phyloP scores from a whole-genome alignment of 2,113 vertebrate genomes.

The Onychostoma macrolepis region DNA sequence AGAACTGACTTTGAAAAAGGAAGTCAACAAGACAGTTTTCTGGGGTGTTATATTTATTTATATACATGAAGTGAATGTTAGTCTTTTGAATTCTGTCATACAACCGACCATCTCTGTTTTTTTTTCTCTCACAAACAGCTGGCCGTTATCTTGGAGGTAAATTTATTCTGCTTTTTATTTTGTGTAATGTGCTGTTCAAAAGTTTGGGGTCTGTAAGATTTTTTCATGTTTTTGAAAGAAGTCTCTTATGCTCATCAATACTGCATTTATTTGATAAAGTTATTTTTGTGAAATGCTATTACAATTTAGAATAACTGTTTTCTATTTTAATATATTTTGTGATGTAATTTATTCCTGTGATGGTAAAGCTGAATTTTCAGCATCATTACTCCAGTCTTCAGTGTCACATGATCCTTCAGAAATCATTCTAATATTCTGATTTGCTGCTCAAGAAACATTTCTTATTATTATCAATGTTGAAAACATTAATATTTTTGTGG shows the following conservation, averaged over 20 bases:
- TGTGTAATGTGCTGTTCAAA: background rate
- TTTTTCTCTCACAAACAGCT: slow-evolving; percentile 20
- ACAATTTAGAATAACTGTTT: background rate
- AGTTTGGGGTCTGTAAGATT: background rate
- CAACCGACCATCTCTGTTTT: background rate
- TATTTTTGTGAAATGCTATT: background rate
- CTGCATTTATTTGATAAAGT: background rate
- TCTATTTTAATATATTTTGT: background rate
- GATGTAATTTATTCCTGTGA: background rate
- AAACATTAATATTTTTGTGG: background rate
- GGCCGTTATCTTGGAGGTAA: slow-evolving; percentile 54
- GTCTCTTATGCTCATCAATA: background rate
- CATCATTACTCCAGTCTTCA: background rate
- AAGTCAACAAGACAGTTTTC: background rate
- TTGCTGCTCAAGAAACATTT: background rate
- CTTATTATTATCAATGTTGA: background rate
- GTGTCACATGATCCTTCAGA: background rate
- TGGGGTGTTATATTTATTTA: background rate
- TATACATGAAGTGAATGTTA: background rate
- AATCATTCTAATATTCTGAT: background rate
- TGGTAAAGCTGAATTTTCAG: background rate
- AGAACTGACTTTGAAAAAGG: background rate
- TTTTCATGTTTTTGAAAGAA: background rate
- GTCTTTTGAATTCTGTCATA: background rate
- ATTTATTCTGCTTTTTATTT: slow-evolving; percentile 11